A percentile compares a stretch with the other conserved stretches of the same genome.
phyloP scores from a whole-genome alignment of 1,140 invertebrate genomes.

The Hycleus cichorii region DNA sequence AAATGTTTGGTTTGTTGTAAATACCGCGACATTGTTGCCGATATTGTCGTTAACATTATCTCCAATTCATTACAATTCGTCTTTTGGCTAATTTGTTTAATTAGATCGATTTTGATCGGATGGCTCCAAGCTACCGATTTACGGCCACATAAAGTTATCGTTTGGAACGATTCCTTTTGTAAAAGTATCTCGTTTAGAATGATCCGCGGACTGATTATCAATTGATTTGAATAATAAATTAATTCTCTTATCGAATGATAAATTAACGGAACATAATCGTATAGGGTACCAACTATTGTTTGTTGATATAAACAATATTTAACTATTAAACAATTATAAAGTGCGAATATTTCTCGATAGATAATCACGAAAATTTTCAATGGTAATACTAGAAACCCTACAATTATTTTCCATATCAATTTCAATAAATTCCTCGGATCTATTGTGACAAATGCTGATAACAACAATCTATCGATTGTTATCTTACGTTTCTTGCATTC shows the following conservation, averaged over 20 bases:
- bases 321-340: slow-evolving; percentile 36
- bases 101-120: slow-evolving; percentile 48
- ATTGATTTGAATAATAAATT: slow-evolving; percentile 46
- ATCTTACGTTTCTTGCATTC: slow-evolving; percentile 45
- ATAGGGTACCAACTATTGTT: slow-evolving; percentile 43
- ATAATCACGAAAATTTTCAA: slow-evolving; percentile 40
- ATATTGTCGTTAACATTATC: slow-evolving; percentile 55
- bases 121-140: slow-evolving; percentile 72
- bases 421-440: slow-evolving; percentile 41
- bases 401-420: slow-evolving; percentile 34
- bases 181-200: slow-evolving; percentile 52
- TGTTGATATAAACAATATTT: slow-evolving; percentile 41
- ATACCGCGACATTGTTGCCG: slow-evolving; percentile 56
- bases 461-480: slow-evolving; percentile 41
- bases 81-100: slow-evolving; percentile 49
- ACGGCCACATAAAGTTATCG: slow-evolving; percentile 62
- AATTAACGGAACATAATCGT: slow-evolving; percentile 51
- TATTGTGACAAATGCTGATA: slow-evolving; percentile 38
- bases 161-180: slow-evolving; percentile 52
- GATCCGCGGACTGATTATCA: slow-evolving; percentile 49
- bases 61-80: slow-evolving; percentile 51
- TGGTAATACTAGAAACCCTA: slow-evolving; percentile 32
- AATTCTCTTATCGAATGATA: slow-evolving; percentile 49
- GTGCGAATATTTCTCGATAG: slow-evolving; percentile 41
- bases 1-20: slow-evolving; percentile 48